A percentile compares a stretch with the other conserved stretches of the same genome.
phyloP scores from a whole-genome alignment of 2,888 invertebrate species.

The Cataglyphis livida region DNA sequence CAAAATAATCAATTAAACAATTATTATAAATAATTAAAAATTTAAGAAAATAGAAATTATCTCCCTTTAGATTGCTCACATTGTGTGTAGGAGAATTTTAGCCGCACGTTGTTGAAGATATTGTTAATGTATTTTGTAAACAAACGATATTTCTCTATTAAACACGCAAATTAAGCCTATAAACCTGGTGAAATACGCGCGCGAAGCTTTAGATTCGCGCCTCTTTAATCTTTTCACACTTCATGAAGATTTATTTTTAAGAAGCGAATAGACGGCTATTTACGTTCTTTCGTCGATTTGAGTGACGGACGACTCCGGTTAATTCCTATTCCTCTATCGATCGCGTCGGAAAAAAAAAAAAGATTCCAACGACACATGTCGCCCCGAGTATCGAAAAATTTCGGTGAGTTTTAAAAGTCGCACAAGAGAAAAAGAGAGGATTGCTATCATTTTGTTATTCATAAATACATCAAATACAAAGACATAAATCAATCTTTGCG shows the following conservation, averaged over 20 bases:
- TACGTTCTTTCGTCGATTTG: conserved; percentile 3
- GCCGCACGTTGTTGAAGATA: conserved; percentile 47
- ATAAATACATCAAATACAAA: conserved; percentile 44
- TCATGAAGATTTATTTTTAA: not conserved
- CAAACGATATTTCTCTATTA: conserved; percentile 3
- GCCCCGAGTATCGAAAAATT: conserved; percentile 15
- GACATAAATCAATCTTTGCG: conserved; percentile 47
- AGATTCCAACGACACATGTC: not conserved
- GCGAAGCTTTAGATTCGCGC: not conserved
- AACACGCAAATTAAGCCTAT: conserved; percentile 21
- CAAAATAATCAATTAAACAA: no score
- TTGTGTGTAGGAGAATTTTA: conserved; percentile 19
- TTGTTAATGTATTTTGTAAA: not conserved
- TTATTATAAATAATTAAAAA: no score
- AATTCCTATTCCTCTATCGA: conserved; percentile 8
- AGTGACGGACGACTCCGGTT: not conserved
- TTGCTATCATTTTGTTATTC: not conserved
- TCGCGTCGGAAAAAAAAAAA: not conserved
- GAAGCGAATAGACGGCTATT: conserved; percentile 6
- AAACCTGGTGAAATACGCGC: not conserved
- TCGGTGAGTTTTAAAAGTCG: conserved; percentile 24
- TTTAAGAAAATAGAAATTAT: no score
- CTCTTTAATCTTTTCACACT: not conserved
- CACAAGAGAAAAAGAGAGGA: not conserved
- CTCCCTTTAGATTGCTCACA: no score